Evolutionary conservation across 2,797 vertebrate genomes (phyloP), one percentile per base, ranked within the genome.

Genomic region (Notamacropus eugenii): DNA sequence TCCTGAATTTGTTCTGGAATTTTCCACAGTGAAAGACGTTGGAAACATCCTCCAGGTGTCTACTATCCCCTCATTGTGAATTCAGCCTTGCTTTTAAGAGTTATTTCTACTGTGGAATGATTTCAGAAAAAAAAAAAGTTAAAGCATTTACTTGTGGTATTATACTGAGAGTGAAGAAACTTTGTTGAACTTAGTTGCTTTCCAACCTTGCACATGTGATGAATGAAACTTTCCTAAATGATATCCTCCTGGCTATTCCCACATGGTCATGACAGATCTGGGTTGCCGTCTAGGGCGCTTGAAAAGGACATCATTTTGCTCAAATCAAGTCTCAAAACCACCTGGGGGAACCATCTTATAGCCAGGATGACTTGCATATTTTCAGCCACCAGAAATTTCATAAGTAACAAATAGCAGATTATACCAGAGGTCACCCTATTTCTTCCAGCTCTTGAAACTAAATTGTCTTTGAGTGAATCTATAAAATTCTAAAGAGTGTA

Each of bases 341-440:
- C 24, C 31, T 57, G 90, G 93, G 92, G 93, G 40, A 40, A 91
- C 2, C 12, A 91, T 55, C 22, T 91, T 74, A 74, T 87, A 40
- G 52, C 0, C 34, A 67, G 34, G 13, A 82, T 82, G 67, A 46
- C 67, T 82, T 82, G 67, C 67, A 82, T 82, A 82, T 91, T 59
- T 27, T 93, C 12, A 28, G 74, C 19, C 93, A 95, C 50, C 62
- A 57, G 93, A 96, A 67, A 94, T 93, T 82, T 90, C 5, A 90
- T 55, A 56, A 95, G 90, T 92, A 91, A 55, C 46, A 96, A 29
- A 2, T 93, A 92, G 92, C 90, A 92, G 58, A 54, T 46, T 87
- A 54, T 54, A 94, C 16, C 67, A 82, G 67, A 82, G 67, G 67
- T 82, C 67, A 82, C 67, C 67, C 67, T 40, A 46, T 82, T 82